Percentiles rank a stretch among this genome's conserved stretches.
phyloP scores from a whole-genome alignment of 2,797 vertebrate species.

The Bovichtus diacanthus region DNA sequence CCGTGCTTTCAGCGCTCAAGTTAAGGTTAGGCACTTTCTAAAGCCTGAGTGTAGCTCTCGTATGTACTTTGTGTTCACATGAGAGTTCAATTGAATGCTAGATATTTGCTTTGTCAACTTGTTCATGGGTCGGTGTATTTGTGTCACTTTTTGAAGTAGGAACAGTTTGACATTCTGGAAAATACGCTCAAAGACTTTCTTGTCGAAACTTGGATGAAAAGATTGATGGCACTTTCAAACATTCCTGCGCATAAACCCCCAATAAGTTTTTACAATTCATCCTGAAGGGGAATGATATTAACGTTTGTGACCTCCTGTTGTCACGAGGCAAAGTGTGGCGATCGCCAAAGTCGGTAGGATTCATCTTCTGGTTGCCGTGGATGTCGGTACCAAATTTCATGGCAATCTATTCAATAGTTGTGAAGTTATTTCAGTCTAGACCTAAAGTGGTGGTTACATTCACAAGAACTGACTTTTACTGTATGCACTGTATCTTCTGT shows the following conservation, averaged over 20 bases:
- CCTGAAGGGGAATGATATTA: background rate
- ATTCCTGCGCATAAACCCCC: background rate
- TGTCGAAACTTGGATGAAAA: background rate
- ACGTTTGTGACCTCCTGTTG: no score
- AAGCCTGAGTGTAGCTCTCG: background rate
- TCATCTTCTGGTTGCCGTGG: background rate
- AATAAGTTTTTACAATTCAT: background rate
- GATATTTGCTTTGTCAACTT: slow-evolving; percentile 3
- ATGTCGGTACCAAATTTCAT: background rate
- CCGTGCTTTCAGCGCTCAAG: background rate
- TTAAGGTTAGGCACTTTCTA: slow-evolving; percentile 9
- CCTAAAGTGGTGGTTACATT: background rate
- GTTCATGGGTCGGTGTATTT: background rate
- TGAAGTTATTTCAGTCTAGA: background rate
- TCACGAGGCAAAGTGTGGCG: fast-evolving
- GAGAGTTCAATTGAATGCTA: background rate
- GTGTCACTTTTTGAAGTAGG: background rate
- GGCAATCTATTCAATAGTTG: background rate
- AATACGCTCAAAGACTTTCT: background rate
- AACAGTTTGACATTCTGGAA: background rate
- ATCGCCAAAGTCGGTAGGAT: background rate
- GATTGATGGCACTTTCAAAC: background rate
- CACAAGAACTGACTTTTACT: background rate
- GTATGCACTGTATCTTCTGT: background rate
- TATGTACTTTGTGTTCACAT: background rate